Base-by-base conservation (phyloP, 2,888 invertebrate genomes). In the Odontocerum albicorne region DNA sequence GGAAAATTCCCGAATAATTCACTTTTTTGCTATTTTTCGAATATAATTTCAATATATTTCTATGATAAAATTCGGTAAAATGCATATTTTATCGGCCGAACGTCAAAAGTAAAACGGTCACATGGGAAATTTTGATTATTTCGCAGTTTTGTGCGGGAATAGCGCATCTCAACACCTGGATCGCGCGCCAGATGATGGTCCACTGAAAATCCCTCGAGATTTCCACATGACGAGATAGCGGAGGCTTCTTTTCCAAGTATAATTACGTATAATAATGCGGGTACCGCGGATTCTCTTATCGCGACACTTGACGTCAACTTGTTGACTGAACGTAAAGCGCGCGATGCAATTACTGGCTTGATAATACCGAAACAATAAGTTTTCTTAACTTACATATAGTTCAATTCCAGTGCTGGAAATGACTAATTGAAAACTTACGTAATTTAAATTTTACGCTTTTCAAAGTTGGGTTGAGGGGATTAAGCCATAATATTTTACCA, bases 1-100 rank as follows among this genome's bases (percentile, higher is more conserved):
- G 42, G 42, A 42, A 42, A 15, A 15, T 42, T 42, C 42, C 42
- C 27, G n/a, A n/a, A n/a, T n/a, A n/a, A n/a, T n/a, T n/a, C n/a
- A n/a, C n/a, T n/a, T n/a, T n/a, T n/a, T n/a, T n/a, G n/a, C n/a
- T n/a, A n/a, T n/a, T n/a, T n/a, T n/a, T n/a, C n/a, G n/a, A n/a
- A n/a, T n/a, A n/a, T n/a, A n/a, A n/a, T n/a, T n/a, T n/a, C n/a
- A n/a, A n/a, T n/a, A n/a, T n/a, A n/a, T n/a, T n/a, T n/a, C n/a
- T n/a, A n/a, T n/a, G n/a, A n/a, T n/a, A n/a, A n/a, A n/a, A n/a
- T n/a, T n/a, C n/a, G n/a, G n/a, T n/a, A n/a, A n/a, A 6, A 27
- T 7, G 6, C 27, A 27, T 10, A 7, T 27, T 42, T 7, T n/a
- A 42, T 42, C 13, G 17, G 13, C 19, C 32, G 3, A 8, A 44